These are phyloP conservation scores for Venustoraphidia nigricollis DNA, from an alignment of 2,888 invertebrate species.

Conservation along the genomic window DNA sequence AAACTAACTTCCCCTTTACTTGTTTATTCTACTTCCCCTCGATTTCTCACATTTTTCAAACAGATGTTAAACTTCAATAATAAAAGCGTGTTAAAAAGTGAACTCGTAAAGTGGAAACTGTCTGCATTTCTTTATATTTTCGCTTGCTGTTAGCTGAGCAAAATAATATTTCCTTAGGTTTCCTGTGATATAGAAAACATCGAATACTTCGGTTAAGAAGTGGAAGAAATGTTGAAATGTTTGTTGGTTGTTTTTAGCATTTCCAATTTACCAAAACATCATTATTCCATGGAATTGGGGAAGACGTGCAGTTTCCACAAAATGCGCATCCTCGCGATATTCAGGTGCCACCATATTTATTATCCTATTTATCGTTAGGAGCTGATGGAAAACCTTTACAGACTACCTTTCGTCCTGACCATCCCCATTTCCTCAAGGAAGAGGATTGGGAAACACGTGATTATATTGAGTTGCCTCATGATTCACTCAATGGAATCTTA, in stretches of 20 bases:
- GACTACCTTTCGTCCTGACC: constrained; percentile 36
- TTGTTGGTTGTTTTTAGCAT: constrained; percentile 26
- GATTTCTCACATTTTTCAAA: too few species aligned
- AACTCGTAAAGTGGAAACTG: too few species aligned
- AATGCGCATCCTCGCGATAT: constrained; percentile 39
- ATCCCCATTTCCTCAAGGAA: constrained; percentile 34
- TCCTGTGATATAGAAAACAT: constrained; percentile 6
- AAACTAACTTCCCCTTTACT: too few species aligned
- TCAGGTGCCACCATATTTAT: constrained; percentile 32
- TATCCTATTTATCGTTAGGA: constrained; percentile 44
- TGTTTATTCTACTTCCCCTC: too few species aligned
- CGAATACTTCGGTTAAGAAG: constrained; percentile 18
- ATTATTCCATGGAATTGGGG: constrained; percentile 32
- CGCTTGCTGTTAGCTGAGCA: too few species aligned
- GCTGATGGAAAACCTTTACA: constrained; percentile 42
- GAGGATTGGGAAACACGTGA: constrained; percentile 51
- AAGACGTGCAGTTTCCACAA: constrained; percentile 43
- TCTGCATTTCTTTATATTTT: too few species aligned
- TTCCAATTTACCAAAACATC: constrained; percentile 42
- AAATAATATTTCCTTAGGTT: not conserved
- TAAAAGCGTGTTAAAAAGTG: too few species aligned
- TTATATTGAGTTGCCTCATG: constrained; percentile 40
- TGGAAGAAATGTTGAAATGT: constrained; percentile 2
- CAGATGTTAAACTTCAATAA: too few species aligned
- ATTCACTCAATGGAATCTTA: constrained; percentile 3